Evolutionary conservation across 92 coral and sea anemone species (phyloP).

Genomic region (Zoanthus solanderi): DNA sequence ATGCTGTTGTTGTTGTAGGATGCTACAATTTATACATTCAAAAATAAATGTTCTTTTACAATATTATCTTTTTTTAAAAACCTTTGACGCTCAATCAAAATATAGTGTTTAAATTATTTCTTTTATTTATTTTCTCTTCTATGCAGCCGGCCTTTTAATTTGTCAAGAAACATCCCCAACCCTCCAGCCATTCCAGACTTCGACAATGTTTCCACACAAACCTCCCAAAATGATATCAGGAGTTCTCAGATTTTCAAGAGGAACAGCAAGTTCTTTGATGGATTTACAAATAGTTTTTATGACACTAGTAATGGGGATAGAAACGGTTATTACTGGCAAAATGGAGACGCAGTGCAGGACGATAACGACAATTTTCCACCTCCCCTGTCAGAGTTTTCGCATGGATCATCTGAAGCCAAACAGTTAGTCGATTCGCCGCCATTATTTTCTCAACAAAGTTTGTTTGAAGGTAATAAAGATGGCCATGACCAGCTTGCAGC

Average conservation of each 20-base stretch:
- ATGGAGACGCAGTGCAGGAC: neutral
- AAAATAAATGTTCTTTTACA: neutral
- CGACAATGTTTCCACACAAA: constrained; percentile 74
- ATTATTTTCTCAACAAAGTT: constrained; percentile 34
- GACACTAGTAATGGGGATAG: neutral
- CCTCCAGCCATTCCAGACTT: constrained; percentile 71
- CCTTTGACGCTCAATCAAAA: neutral
- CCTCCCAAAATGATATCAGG: constrained; percentile 70
- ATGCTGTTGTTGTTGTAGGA: neutral
- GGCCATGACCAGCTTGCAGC: neutral
- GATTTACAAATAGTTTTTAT: neutral
- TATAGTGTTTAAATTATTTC: neutral
- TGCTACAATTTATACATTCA: neutral
- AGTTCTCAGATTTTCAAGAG: constrained; percentile 78
- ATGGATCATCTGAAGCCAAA: constrained; percentile 17
- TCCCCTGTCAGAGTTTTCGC: constrained; percentile 4
- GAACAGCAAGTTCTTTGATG: constrained; percentile 59
- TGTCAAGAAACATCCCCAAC: constrained; percentile 32
- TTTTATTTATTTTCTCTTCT: neutral
- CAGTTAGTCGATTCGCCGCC: constrained; percentile 14
- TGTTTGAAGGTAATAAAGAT: constrained; percentile 4
- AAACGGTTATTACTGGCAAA: constrained; percentile 22
- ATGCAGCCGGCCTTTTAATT: constrained; percentile 36
- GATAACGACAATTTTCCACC: neutral
- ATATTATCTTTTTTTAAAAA: neutral